Percentiles rank a stretch among this genome's conserved stretches.
phyloP scores from a whole-genome alignment of 2,888 invertebrate species.

The Tetropium fuscum region DNA sequence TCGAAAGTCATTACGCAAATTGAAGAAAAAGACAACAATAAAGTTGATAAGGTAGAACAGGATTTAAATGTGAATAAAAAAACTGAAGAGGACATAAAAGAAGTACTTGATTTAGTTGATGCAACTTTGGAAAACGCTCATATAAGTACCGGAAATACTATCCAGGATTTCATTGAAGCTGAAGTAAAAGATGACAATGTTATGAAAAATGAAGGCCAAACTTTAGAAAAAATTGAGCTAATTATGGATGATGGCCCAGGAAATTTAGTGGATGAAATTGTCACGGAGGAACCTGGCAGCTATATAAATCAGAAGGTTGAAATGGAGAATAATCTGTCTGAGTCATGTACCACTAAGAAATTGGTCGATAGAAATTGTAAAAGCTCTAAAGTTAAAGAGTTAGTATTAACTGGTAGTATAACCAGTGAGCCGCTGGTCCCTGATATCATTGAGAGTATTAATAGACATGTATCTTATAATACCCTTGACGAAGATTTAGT shows the following conservation, averaged over 20 bases:
- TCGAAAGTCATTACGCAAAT: constrained; percentile 43
- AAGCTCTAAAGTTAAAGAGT: background rate
- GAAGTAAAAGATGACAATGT: background rate
- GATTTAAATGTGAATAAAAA: too few species aligned
- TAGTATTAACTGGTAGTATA: background rate
- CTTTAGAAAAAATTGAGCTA: constrained; percentile 16
- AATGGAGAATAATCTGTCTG: background rate
- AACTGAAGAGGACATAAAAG: too few species aligned
- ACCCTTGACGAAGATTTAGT: background rate
- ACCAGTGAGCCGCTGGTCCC: background rate
- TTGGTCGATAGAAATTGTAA: background rate
- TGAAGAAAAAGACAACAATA: constrained; percentile 24
- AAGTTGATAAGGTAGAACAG: constrained; percentile 1
- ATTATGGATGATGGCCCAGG: background rate
- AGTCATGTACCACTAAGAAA: background rate
- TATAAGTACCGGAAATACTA: too few species aligned
- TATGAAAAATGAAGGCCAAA: background rate
- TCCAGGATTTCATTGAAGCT: too few species aligned
- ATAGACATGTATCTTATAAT: constrained; percentile 4
- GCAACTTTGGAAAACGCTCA: background rate
- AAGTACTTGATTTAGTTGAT: too few species aligned
- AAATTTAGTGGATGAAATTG: background rate
- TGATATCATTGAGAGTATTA: constrained; percentile 2
- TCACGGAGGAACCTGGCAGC: background rate
- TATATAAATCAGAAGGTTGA: background rate